Evolutionary conservation across 1,140 invertebrate genomes (phyloP), one percentile per base, ranked within the genome.

Genomic region (Brachionus angularis): DNA sequence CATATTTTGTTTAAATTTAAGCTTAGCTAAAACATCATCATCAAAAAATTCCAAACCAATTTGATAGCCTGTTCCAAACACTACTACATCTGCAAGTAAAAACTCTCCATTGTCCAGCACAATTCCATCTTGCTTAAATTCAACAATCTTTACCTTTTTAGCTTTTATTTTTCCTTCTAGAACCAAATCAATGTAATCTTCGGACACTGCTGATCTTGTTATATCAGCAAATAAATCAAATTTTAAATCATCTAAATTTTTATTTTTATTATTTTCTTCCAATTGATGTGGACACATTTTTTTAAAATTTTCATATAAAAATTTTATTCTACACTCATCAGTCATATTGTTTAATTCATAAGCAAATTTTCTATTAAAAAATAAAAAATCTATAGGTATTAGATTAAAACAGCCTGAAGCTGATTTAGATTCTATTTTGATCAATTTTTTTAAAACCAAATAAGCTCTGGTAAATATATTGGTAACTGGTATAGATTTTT

Each of bases 61-160:
- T n/a, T n/a, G 12, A 47, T 42, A 67, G 2, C 62, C 62, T 0
- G 62, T 67, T 34, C 33, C 16, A 27, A 49, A 67, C 16, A 67
- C 29, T 10, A 67, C 29, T 8, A 46, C 16, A 67, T 67, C 62
- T 16, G 5, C 23, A n/a, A 29, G 5, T 1, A n/a, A 29, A n/a
- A 29, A 25, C 3, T 16, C n/a, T 27, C 33, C 62, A 29, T 67
- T 29, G 29, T 67, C 21, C 4, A 67, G 47, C 18, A 27, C 5
- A 14, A 44, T 27, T 47, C n/a, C 34, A 42, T 67, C 25, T 5
- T 7, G 7, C 1, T 67, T 10, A 29, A 67, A 29, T 18, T 47
- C 33, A 4, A 18, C 25, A 14, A 67, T 46, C n/a, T 23, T 21
- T 14, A 16, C 25, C n/a, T 31, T 29, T 14, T 33, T 46, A 3